These are phyloP conservation scores for Colistium nudipinnis DNA, from an alignment of 2,113 vertebrate species.

Conservation along the genomic window DNA sequence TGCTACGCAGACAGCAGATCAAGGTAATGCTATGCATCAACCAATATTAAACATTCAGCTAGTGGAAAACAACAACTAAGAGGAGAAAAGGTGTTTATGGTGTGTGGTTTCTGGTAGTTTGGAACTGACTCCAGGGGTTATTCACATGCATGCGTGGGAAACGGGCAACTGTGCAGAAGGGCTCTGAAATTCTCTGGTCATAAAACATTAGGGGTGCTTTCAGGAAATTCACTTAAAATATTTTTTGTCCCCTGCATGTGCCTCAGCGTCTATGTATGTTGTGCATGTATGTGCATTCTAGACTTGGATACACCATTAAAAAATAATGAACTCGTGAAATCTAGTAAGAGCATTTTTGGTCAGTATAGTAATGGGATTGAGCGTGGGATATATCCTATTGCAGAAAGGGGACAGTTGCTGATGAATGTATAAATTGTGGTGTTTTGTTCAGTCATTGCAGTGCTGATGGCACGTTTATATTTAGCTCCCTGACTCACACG, in stretches of 20 bases:
- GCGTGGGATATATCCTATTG: conserved; percentile 22
- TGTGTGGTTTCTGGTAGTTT: not conserved
- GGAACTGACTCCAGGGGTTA: not conserved
- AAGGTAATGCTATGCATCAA: conserved; percentile 83
- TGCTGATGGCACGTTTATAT: conserved; percentile 53
- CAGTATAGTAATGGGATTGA: not conserved
- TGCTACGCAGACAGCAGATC: conserved; percentile 97
- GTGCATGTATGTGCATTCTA: conserved; percentile 8
- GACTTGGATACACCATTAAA: conserved; percentile 4
- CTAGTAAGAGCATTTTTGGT: not conserved
- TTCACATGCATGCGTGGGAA: not conserved
- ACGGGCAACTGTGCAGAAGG: not conserved
- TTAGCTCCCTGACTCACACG: conserved; percentile 54
- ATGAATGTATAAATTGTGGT: conserved; percentile 21
- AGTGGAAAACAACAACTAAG: not conserved
- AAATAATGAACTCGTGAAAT: not conserved
- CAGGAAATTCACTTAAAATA: conserved; percentile 43
- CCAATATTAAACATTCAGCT: not conserved
- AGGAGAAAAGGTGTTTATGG: not conserved
- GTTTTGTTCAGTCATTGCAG: conserved; percentile 39
- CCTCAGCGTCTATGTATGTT: no score
- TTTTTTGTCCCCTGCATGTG: not conserved
- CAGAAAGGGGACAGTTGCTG: conserved; percentile 16
- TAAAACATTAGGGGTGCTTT: conserved; percentile 23
- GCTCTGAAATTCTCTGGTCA: not conserved